These are phyloP conservation scores for Solenodon paradoxus DNA, from an alignment of 2,113 vertebrate genomes.

Conservation along the genomic window DNA sequence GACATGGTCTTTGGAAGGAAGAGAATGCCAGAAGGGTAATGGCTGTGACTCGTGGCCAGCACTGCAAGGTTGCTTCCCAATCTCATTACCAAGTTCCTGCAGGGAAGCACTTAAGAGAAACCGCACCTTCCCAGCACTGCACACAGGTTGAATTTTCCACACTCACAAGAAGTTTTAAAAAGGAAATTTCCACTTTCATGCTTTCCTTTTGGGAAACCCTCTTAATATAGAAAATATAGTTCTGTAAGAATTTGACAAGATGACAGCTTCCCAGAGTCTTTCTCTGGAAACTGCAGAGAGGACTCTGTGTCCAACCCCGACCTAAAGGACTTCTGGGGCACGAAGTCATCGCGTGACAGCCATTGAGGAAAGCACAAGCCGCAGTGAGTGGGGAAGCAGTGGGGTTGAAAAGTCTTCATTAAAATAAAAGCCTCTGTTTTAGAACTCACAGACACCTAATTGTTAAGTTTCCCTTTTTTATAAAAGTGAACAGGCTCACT, in stretches of 20 bases:
- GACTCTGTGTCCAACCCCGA: not conserved
- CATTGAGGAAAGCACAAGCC: fast-evolving
- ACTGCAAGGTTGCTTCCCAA: too few species aligned
- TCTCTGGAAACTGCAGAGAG: not conserved
- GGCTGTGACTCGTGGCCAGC: too few species aligned
- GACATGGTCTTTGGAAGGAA: not conserved
- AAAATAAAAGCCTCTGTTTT: not conserved
- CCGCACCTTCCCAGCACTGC: fast-evolving
- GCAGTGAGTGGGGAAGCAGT: fast-evolving
- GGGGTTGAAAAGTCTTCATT: not conserved
- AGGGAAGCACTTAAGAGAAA: not conserved
- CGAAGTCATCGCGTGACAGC: too few species aligned
- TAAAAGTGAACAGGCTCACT: not conserved
- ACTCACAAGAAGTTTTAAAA: not conserved
- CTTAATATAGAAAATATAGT: not conserved
- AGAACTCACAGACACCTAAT: not conserved
- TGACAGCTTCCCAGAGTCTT: not conserved
- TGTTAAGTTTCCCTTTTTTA: not conserved
- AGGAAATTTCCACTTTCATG: not conserved
- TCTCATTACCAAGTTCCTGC: fast-evolving
- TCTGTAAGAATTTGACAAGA: not conserved
- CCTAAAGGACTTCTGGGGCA: too few species aligned
- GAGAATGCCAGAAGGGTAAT: fast-evolving
- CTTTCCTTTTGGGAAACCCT: not conserved
- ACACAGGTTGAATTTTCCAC: not conserved